Evolutionary conservation across 2,113 vertebrate genomes (phyloP).

Genomic region (Atherinomorus stipes): DNA sequence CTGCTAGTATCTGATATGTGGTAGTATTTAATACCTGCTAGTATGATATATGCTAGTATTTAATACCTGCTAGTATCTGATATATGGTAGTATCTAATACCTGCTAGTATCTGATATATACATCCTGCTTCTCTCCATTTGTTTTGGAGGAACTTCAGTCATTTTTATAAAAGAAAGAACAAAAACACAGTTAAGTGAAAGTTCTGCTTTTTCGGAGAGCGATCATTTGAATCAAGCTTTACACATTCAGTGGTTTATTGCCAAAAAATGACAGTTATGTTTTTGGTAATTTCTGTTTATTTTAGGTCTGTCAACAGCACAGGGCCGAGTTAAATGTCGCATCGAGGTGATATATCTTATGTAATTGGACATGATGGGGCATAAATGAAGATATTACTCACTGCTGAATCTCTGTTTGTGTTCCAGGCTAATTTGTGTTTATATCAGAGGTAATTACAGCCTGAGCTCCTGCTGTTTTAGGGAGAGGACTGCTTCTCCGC

Average conservation of each 20-base stretch:
- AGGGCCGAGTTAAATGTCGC: conserved; percentile 39
- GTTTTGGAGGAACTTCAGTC: conserved; percentile 15
- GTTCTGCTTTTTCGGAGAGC: neutral
- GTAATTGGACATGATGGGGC: conserved; percentile 71
- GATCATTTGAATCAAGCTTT: conserved; percentile 7
- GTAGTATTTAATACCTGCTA: no score
- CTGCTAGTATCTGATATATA: no score
- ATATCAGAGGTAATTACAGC: conserved; percentile 70
- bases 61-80: no score
- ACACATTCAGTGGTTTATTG: neutral
- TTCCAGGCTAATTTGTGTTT: conserved; percentile 69
- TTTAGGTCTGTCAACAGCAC: conserved; percentile 32
- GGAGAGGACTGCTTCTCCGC: conserved; percentile 43
- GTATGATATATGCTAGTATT: no score
- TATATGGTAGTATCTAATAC: no score
- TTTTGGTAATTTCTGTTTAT: conserved; percentile 40
- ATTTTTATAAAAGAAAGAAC: conserved; percentile 13
- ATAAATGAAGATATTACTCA: conserved; percentile 68
- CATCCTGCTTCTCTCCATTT: neutral
- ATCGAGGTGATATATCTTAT: conserved; percentile 59
- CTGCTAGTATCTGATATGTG: no score
- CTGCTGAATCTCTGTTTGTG: conserved; percentile 48
- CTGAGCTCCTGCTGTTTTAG: conserved; percentile 51
- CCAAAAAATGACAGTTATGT: conserved; percentile 32
- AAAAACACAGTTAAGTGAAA: neutral